Conservation (phyloP, 2,797 vertebrate species). For the Lepilemur ruficaudatus region DNA sequence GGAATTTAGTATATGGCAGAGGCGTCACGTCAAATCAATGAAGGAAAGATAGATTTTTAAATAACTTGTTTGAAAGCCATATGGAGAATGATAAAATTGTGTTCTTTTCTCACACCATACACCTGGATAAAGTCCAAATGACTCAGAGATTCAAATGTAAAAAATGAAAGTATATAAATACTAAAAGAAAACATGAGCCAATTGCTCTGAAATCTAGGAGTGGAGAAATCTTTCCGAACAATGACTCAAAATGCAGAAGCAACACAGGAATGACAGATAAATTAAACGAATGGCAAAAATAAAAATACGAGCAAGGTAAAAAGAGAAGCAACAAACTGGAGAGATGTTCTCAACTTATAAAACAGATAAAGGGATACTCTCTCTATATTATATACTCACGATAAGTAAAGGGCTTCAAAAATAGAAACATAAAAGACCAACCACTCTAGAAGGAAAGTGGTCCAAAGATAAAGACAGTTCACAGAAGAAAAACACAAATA, state of each 20-base stretch:
- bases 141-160: constrained; percentile 45
- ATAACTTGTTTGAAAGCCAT: background rate
- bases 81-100: background rate
- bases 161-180: constrained; percentile 1
- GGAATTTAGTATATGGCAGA: background rate
- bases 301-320: background rate
- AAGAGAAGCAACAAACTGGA: background rate
- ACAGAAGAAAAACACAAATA: background rate
- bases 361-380: background rate
- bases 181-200: background rate
- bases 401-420: background rate
- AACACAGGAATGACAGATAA: background rate
- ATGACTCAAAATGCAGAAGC: constrained; percentile 55
- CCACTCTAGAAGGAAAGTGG: background rate
- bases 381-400: background rate
- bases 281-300: constrained; percentile 44
- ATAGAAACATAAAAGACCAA: background rate
- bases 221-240: constrained; percentile 18
- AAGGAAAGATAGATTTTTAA: background rate
- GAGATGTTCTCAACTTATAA: background rate
- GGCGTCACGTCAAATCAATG: background rate
- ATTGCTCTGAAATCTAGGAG: background rate
- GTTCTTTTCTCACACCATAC: constrained; percentile 5
- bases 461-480: background rate
- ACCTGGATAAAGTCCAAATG: constrained; percentile 49